A percentile compares a stretch with the other conserved stretches of the same genome.
Conservation (phyloP, 2,888 invertebrate genomes). For the Xylota segnis region DNA sequence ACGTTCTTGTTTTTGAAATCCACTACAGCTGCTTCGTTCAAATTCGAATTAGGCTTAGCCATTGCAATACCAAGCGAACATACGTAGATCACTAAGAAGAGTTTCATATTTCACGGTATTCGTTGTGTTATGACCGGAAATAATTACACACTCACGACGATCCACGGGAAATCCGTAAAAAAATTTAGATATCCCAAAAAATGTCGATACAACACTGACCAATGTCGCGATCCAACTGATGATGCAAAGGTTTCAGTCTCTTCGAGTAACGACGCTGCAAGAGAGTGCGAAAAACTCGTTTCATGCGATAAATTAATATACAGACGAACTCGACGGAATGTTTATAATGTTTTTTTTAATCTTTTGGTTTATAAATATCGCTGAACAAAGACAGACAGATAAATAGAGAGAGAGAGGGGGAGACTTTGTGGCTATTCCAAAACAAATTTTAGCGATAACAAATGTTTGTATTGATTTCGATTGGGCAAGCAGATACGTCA, state of each 20-base stretch:
- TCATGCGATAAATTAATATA: neutral
- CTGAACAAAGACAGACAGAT: neutral
- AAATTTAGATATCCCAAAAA: neutral
- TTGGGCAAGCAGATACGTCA: constrained; percentile 4
- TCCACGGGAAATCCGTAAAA: neutral
- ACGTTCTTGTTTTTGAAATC: constrained; percentile 30
- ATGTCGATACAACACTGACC: constrained; percentile 18
- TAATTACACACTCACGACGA: neutral
- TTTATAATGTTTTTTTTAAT: neutral
- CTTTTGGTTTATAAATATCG: neutral
- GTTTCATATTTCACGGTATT: constrained; percentile 16
- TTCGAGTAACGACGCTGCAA: neutral
- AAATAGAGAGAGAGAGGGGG: neutral
- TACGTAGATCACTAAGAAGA: constrained; percentile 2
- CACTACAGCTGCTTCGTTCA: constrained; percentile 11
- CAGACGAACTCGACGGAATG: neutral
- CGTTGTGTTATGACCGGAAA: neutral
- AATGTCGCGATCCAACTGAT: constrained; percentile 22
- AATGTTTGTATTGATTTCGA: neutral
- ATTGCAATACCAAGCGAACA: neutral
- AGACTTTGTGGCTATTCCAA: neutral
- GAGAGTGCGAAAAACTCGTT: constrained; percentile 31
- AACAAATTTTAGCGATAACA: constrained; percentile 1
- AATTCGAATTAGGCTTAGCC: neutral
- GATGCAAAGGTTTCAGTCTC: neutral